Conservation (phyloP, 2,797 vertebrate genomes). For the Chiroxiphia lanceolata region DNA sequence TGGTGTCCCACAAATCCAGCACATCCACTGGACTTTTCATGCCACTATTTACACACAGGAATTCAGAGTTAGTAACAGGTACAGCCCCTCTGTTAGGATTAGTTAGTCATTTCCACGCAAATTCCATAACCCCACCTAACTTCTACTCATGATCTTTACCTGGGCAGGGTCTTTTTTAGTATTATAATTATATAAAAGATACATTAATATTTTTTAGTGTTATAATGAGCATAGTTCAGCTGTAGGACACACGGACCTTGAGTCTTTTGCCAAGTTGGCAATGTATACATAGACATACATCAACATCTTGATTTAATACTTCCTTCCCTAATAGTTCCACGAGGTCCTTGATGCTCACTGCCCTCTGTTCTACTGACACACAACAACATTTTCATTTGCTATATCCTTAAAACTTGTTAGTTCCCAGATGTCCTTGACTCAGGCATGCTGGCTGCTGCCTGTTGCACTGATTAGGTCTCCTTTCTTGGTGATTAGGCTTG, state of each 20-base stretch:
- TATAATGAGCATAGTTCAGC: not conserved
- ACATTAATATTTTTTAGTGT: not conserved
- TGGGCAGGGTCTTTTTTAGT: not conserved
- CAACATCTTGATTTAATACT: not conserved
- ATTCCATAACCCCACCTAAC: not conserved
- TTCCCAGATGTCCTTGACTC: not conserved
- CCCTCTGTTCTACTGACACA: not conserved
- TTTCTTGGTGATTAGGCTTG: not conserved
- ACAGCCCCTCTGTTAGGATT: not conserved
- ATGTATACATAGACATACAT: not conserved
- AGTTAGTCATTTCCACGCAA: accelerated
- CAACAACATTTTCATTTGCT: not conserved
- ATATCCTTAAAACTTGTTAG: not conserved
- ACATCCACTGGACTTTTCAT: not conserved
- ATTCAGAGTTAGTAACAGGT: not conserved
- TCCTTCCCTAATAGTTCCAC: not conserved
- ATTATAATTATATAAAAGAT: not conserved
- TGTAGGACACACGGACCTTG: not conserved
- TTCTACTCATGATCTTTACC: not conserved
- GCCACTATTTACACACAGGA: not conserved
- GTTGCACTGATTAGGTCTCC: not conserved
- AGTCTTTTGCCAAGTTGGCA: not conserved
- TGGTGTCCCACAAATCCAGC: not conserved
- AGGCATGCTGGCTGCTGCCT: not conserved
- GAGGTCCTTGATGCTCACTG: not conserved